Evolutionary conservation across 2,797 vertebrate genomes (phyloP), one percentile per base, ranked within the genome.

Genomic region (Enteromius trimaculatus): DNA sequence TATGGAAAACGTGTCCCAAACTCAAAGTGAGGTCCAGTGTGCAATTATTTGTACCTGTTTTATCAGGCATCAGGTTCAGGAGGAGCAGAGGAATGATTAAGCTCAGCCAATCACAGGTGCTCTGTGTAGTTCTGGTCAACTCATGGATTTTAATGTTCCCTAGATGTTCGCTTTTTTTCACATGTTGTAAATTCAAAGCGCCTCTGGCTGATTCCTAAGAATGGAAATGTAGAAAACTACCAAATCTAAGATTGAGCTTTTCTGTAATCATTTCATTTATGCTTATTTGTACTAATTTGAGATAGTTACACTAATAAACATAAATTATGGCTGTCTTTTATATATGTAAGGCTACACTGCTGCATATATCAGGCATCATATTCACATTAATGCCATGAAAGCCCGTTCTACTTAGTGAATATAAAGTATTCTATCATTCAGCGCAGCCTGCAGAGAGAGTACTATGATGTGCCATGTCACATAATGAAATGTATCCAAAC

Each of bases 11-110:
- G 69, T 81, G 77, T 82, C 81, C 62, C 55, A 37, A 79, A 77
- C 79, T 77, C 75, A 86, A 75, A 80, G 64, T 71, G 34, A 68
- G 82, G 82, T 79, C 80, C 69, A 60, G 60, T 23, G 51, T 75
- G 79, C 80, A 77, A 86, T 88, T 84, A 85, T 74, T 69, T 85
- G 69, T 79, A 69, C 74, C 64, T 79, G 44, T 76, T 62, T 79
- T 77, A 83, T 80, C 85, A 77, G 81, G n/a, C 62, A 62, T 80
- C 70, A 51, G 39, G 39, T 83, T 70, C 14, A 70, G 66, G 55
- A 58, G 66, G 26, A 47, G 26, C 23, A 68, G 29, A 39, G 72
- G 37, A 34, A 69, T 44, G 49, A 77, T 69, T 77, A 60, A 77
- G 2, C 14, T 83, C 26, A 60, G 74, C 51, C 80, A 76, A 29